phyloP scores from a whole-genome alignment of 2,888 invertebrate genomes.

The Mycalesis mineus region DNA sequence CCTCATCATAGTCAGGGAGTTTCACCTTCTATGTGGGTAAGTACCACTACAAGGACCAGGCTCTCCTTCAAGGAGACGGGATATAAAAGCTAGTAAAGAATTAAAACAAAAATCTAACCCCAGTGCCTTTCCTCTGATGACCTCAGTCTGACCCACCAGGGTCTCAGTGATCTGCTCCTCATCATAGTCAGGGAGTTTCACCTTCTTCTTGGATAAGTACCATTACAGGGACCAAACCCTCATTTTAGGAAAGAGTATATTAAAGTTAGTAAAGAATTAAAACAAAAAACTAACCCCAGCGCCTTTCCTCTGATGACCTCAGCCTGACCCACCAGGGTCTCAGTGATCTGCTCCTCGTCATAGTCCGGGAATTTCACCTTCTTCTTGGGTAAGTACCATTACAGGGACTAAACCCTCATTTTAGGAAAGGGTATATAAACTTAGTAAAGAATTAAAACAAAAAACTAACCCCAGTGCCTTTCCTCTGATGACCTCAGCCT shows the following conservation, averaged over 20 bases:
- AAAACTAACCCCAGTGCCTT: slow-evolving; percentile 85
- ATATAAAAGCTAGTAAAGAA: too few relatives aligned
- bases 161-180: slow-evolving; percentile 93
- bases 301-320: slow-evolving; percentile 91
- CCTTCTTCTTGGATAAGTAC: too few relatives aligned
- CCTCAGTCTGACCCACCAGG: slow-evolving; percentile 89
- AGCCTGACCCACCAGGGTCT: slow-evolving; percentile 89
- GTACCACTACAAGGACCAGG: too few relatives aligned
- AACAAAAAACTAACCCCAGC: slow-evolving; percentile 81
- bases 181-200: slow-evolving; percentile 91
- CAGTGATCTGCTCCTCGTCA: slow-evolving; percentile 92
- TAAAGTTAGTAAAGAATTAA: too few relatives aligned
- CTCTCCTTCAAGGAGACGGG: too few relatives aligned
- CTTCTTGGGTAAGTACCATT: too few relatives aligned
- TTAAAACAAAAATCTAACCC: slow-evolving; percentile 82
- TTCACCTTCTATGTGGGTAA: too few relatives aligned
- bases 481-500: slow-evolving; percentile 89
- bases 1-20: slow-evolving; percentile 92
- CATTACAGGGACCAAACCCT: too few relatives aligned
- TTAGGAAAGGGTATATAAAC: too few relatives aligned
- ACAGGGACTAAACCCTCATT: too few relatives aligned
- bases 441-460: too few relatives aligned
- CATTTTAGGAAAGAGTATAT: too few relatives aligned
- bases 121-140: slow-evolving; percentile 88
- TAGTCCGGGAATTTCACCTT: slow-evolving; percentile 90